Evolutionary conservation across 2,113 vertebrate species (phyloP).

Genomic region (Anguilla japonica): DNA sequence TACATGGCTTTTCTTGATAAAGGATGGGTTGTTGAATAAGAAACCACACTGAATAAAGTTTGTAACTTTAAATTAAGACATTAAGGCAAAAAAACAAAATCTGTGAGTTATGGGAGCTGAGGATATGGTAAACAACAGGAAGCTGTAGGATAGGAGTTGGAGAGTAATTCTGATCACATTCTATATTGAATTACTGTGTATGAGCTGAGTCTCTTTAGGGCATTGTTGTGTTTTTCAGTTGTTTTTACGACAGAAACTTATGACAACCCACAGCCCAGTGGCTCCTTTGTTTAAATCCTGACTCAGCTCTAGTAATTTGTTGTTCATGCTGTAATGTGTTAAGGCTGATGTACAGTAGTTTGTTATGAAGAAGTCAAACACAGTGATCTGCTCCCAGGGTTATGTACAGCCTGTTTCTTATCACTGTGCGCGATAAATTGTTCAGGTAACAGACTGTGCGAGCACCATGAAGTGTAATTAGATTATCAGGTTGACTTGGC

Average conservation of each 20-base stretch:
- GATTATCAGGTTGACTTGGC: neutral
- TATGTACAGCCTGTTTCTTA: neutral
- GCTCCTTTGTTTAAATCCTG: neutral
- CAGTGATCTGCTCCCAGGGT: neutral
- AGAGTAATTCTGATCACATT: neutral
- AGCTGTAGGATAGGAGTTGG: neutral
- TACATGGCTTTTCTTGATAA: neutral
- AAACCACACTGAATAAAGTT: neutral
- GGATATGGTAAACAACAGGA: neutral
- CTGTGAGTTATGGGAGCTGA: neutral
- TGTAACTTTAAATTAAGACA: neutral
- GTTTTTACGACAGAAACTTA: neutral
- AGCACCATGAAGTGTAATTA: neutral
- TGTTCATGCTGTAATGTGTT: neutral
- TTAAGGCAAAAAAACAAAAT: neutral
- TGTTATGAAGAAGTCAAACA: neutral
- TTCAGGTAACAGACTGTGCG: neutral
- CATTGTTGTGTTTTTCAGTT: neutral
- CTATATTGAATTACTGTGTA: neutral
- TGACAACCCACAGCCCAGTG: neutral
- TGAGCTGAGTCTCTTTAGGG: neutral
- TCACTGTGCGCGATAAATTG: neutral
- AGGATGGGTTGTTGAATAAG: neutral
- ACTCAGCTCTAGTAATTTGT: neutral
- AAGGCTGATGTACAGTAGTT: neutral